Conservation (phyloP, 1,140 invertebrate species). For the Aradophagus sp. region DNA sequence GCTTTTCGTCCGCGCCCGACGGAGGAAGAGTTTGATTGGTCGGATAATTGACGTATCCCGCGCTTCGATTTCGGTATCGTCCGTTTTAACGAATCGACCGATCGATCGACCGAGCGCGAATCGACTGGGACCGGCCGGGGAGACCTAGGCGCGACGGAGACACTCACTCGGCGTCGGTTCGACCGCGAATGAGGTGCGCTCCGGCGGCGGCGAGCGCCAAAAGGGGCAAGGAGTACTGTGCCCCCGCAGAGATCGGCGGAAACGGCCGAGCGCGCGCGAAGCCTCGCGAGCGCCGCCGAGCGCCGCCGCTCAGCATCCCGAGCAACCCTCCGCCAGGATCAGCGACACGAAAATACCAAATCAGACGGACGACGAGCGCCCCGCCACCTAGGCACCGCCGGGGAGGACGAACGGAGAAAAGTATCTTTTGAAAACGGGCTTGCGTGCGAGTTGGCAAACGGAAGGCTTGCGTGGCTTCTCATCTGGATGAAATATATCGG, state of each 20-base stretch:
- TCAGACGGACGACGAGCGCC: slow-evolving; percentile 36
- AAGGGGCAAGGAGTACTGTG: slow-evolving; percentile 63
- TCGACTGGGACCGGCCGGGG: not conserved
- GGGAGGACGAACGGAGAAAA: slow-evolving; percentile 4
- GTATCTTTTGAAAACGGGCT: slow-evolving; percentile 24
- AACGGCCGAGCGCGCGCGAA: slow-evolving; percentile 57
- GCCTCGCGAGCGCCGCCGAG: slow-evolving; percentile 38
- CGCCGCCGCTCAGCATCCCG: slow-evolving; percentile 45
- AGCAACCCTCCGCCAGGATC: slow-evolving; percentile 42
- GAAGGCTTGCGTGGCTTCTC: slow-evolving; percentile 14
- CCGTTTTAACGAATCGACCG: not conserved
- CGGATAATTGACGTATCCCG: too few species aligned
- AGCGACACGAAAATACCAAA: slow-evolving; percentile 46
- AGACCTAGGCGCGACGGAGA: slow-evolving; percentile 9
- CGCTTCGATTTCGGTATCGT: too few species aligned
- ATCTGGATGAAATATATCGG: slow-evolving; percentile 21
- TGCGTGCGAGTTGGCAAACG: slow-evolving; percentile 16
- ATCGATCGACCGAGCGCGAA: not conserved
- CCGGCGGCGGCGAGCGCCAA: slow-evolving; percentile 28
- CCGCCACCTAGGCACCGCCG: slow-evolving; percentile 26
- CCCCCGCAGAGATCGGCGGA: slow-evolving; percentile 69
- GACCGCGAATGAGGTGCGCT: slow-evolving; percentile 49
- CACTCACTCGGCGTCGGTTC: slow-evolving; percentile 34
- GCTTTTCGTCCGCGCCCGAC: too few species aligned
- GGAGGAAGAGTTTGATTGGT: too few species aligned